Percentiles rank a stretch among this genome's conserved stretches.
Evolutionary conservation across 2,888 invertebrate genomes (phyloP).

Genomic region (Panopea generosa): DNA sequence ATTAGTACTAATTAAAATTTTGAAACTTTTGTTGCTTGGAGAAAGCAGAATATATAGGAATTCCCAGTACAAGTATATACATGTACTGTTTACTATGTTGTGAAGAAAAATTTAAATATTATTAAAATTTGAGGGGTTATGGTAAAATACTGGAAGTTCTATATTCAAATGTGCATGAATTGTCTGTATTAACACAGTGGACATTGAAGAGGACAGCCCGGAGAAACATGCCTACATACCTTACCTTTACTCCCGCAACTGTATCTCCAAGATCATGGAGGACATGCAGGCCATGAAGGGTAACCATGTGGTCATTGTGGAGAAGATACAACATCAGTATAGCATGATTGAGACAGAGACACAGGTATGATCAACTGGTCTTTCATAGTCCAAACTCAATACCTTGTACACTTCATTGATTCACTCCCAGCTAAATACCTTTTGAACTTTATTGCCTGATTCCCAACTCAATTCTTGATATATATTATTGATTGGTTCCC

Average conservation of each 20-base stretch:
- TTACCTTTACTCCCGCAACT: conserved; percentile 78
- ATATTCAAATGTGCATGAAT: background rate
- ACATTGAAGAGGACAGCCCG: conserved; percentile 56
- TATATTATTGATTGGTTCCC: too few species aligned
- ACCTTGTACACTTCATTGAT: too few species aligned
- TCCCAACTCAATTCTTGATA: background rate
- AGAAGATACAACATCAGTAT: conserved; percentile 81
- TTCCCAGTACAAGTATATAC: too few species aligned
- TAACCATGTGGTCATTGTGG: conserved; percentile 79
- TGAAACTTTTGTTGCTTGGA: too few species aligned
- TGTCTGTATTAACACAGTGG: conserved; percentile 30
- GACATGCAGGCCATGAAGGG: conserved; percentile 83
- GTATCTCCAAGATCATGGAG: conserved; percentile 78
- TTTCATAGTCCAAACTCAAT: too few species aligned
- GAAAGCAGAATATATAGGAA: too few species aligned
- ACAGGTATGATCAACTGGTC: conserved; percentile 67
- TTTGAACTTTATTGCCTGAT: too few species aligned
- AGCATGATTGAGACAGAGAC: conserved; percentile 81
- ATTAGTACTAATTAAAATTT: too few species aligned
- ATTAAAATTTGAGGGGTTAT: too few species aligned
- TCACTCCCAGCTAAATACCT: too few species aligned
- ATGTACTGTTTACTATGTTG: too few species aligned
- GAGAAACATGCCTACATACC: conserved; percentile 83
- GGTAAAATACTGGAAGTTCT: background rate
- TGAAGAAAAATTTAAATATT: too few species aligned